Percentiles rank a stretch among this genome's conserved stretches.
These are phyloP conservation scores for Trichopoda pennipes DNA, from an alignment of 2,888 invertebrate species.

Conservation along the genomic window DNA sequence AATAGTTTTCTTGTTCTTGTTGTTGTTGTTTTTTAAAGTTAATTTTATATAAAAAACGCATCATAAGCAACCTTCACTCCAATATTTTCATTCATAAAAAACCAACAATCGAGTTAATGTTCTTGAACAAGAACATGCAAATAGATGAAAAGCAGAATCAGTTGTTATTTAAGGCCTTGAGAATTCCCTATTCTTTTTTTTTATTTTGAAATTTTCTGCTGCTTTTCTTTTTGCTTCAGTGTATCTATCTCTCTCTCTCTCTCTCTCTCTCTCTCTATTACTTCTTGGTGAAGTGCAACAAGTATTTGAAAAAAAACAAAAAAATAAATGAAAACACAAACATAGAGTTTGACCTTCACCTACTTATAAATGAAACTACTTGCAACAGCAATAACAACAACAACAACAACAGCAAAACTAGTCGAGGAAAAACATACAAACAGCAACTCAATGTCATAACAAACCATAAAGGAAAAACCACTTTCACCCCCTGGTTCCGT, in stretches of 20 bases:
- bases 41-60: too few relatives aligned
- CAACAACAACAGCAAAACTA: not conserved
- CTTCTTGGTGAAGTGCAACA: slow-evolving; percentile 48
- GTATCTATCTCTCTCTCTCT: not conserved
- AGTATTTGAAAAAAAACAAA: slow-evolving; percentile 42
- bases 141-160: slow-evolving; percentile 34
- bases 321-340: not conserved
- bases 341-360: slow-evolving; percentile 59
- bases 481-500: slow-evolving; percentile 61
- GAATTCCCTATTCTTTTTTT: slow-evolving; percentile 19
- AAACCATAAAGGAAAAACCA: slow-evolving; percentile 53
- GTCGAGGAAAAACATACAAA: too few relatives aligned
- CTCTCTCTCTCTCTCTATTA: slow-evolving; percentile 13
- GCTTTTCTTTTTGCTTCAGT: too few relatives aligned
- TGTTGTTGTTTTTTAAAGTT: too few relatives aligned
- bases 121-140: slow-evolving; percentile 28
- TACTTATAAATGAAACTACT: slow-evolving; percentile 53
- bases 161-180: slow-evolving; percentile 4
- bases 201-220: too few relatives aligned
- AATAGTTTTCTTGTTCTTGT: too few relatives aligned
- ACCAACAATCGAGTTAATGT: slow-evolving; percentile 2
- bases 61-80: slow-evolving; percentile 6
- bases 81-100: slow-evolving; percentile 48
- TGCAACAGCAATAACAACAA: slow-evolving; percentile 32
- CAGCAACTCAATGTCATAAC: slow-evolving; percentile 53